Percentiles rank a stretch among this genome's conserved stretches.
phyloP scores from a whole-genome alignment of 2,797 vertebrate species.

The Artibeus lituratus region DNA sequence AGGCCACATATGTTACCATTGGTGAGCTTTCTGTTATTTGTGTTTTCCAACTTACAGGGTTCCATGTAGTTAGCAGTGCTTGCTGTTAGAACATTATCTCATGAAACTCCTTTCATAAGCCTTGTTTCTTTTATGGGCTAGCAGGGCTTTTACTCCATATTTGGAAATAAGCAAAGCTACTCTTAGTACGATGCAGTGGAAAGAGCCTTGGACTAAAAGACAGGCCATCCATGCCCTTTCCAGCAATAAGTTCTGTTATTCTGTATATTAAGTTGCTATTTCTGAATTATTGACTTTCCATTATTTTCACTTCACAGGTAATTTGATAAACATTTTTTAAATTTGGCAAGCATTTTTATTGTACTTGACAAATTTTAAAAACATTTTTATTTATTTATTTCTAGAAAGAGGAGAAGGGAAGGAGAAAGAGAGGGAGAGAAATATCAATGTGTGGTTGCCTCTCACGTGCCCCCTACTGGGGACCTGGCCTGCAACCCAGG shows the following conservation, averaged over 20 bases:
- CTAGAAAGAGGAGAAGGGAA: no score
- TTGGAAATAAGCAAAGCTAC: neutral
- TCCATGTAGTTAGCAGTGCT: neutral
- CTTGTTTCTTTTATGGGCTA: neutral
- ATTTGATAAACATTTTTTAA: no score
- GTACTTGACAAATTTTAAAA: no score
- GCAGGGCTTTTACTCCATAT: neutral
- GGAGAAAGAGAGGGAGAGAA: no score
- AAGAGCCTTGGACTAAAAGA: neutral
- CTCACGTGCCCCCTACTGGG: no score
- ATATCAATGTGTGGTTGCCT: no score
- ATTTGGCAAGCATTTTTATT: no score
- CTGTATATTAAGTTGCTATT: neutral
- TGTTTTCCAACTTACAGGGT: neutral
- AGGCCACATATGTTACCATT: neutral
- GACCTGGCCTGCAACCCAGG: no score
- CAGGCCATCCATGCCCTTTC: neutral
- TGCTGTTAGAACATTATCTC: neutral
- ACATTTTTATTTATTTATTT: no score
- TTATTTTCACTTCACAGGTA: conserved; percentile 1
- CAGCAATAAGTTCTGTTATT: neutral
- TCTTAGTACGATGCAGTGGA: neutral
- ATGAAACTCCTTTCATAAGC: neutral
- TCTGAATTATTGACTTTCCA: neutral
- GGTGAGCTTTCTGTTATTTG: neutral